These are phyloP conservation scores for Pollimyrus isidori DNA, from an alignment of 2,113 vertebrate genomes.

Conservation along the genomic window DNA sequence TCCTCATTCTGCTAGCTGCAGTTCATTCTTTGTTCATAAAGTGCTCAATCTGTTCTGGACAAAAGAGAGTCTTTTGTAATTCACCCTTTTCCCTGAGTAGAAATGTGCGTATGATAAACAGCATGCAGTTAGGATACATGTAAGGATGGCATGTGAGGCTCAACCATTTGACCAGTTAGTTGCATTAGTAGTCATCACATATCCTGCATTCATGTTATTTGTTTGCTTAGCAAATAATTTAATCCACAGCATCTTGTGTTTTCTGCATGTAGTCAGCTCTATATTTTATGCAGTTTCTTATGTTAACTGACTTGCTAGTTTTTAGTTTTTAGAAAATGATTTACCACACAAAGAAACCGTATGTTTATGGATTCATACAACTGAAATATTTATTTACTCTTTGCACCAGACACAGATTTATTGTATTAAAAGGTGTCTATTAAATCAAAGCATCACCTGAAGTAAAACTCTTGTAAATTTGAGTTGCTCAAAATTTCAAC, in stretches of 20 bases:
- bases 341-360: background rate
- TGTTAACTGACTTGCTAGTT: background rate
- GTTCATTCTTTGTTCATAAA: slow-evolving; percentile 23
- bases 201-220: slow-evolving; percentile 17
- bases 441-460: background rate
- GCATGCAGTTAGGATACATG: slow-evolving; percentile 24
- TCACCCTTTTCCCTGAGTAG: slow-evolving; percentile 25
- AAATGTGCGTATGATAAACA: slow-evolving; percentile 25
- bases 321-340: background rate
- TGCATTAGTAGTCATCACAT: slow-evolving; percentile 19
- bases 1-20: background rate
- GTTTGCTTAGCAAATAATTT: background rate
- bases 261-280: background rate
- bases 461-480: background rate
- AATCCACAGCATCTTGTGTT: background rate
- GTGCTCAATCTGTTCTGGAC: slow-evolving; percentile 21
- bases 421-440: background rate
- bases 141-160: slow-evolving; percentile 17
- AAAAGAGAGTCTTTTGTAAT: slow-evolving; percentile 23
- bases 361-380: background rate
- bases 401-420: background rate
- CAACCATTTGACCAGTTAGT: slow-evolving; percentile 19
- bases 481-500: background rate
- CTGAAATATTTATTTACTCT: slow-evolving; percentile 14
- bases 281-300: background rate